Evolutionary conservation across 2,113 vertebrate genomes (phyloP).

Genomic region (Pelvicachromis taeniatus): DNA sequence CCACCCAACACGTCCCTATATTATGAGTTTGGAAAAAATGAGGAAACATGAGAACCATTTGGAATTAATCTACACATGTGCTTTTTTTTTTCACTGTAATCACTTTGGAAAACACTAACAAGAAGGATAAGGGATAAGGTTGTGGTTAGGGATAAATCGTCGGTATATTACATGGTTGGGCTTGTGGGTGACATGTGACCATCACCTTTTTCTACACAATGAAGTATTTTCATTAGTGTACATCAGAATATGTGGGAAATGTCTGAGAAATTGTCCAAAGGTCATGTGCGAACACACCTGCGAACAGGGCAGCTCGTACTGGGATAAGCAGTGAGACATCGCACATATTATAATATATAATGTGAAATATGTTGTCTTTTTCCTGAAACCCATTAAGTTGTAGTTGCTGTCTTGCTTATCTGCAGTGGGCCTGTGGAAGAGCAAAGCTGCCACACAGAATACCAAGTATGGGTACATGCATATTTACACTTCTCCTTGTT

Average conservation of each 20-base stretch:
- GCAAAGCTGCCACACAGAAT: conserved; percentile 16
- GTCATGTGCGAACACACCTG: background rate
- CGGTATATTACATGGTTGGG: no score
- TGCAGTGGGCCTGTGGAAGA: background rate
- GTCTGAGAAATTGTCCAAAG: background rate
- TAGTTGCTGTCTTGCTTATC: conserved; percentile 8
- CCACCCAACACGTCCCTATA: no score
- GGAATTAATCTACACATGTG: no score
- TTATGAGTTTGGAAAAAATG: no score
- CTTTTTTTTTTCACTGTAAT: no score
- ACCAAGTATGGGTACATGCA: conserved; percentile 7
- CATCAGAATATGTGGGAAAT: background rate
- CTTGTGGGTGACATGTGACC: background rate
- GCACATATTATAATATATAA: background rate
- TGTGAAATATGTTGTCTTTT: background rate
- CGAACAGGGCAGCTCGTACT: background rate
- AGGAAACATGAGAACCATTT: no score
- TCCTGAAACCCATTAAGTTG: background rate
- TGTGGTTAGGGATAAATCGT: no score
- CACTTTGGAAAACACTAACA: no score
- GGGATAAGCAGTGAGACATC: background rate
- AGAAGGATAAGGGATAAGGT: no score
- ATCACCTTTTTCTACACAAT: background rate
- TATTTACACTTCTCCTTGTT: background rate
- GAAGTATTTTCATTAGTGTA: background rate